Conservation (phyloP, 2,888 invertebrate species). For the Aplocera efformata region DNA sequence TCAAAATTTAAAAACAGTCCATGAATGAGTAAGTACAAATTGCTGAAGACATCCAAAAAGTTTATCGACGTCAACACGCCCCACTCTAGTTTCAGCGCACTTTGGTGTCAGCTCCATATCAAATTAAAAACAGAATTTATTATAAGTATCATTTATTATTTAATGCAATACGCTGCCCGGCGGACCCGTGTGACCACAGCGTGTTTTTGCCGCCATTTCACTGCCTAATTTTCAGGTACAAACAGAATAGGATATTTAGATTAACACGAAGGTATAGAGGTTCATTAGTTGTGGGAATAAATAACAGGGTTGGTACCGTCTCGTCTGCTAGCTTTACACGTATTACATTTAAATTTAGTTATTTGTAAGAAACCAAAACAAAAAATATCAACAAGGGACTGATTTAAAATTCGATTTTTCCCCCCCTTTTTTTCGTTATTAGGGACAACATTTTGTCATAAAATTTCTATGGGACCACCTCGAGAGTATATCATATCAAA, state of each 20-base stretch:
- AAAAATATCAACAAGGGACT: too few species aligned
- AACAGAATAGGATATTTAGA: slow-evolving; percentile 72
- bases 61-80: slow-evolving; percentile 20
- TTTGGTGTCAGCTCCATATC: slow-evolving; percentile 51
- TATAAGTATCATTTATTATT: slow-evolving; percentile 73
- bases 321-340: too few species aligned
- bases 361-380: too few species aligned
- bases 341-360: too few species aligned
- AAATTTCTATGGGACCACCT: too few species aligned
- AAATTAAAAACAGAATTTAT: slow-evolving; percentile 78
- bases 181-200: slow-evolving; percentile 53
- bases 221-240: slow-evolving; percentile 53
- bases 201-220: slow-evolving; percentile 66
- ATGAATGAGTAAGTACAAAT: too few species aligned
- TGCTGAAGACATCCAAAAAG: not conserved
- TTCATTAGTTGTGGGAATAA: slow-evolving; percentile 51
- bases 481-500: too few species aligned
- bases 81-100: slow-evolving; percentile 27
- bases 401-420: too few species aligned
- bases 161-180: slow-evolving; percentile 54
- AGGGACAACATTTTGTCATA: too few species aligned
- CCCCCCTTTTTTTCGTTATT: too few species aligned
- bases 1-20: too few species aligned
- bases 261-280: slow-evolving; percentile 54
- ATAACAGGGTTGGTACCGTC: slow-evolving; percentile 25